Evolutionary conservation across 2,888 invertebrate species (phyloP), one percentile per base, ranked within the genome.

Genomic region (Parochlus steinenii): DNA sequence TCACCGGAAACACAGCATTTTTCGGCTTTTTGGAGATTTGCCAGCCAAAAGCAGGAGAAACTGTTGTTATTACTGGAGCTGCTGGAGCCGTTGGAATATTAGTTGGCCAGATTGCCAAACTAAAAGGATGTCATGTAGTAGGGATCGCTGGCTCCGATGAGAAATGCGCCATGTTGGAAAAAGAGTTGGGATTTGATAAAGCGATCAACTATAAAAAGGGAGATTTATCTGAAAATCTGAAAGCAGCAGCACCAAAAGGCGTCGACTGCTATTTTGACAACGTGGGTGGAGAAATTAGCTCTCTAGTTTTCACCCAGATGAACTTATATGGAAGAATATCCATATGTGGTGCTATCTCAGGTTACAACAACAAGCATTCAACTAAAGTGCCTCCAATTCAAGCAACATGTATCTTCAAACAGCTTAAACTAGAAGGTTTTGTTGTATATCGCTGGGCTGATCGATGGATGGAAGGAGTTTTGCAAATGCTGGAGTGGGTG

Each of bases 231-330:
- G 48, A 60, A 30, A 67, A 64, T 27, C 55, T 82, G 10, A 65
- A 64, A 41, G 58, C 69, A 51, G 60, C 55, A 33, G 75, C 76
- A 8, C 75, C 78, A 0, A 57, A 74, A n/a, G 78, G 78, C 3
- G 55, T 81, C 1, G 77, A 81, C 48, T 74, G 76, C 47, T 81
- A 74, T 47, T 81, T 79, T 48, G 81, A 81, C 50, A 81, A 80
- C 52, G 80, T 77, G 15, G 76, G 76, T 5, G 77, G 76, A 2
- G 67, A 69, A 43, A 59, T 74, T 6, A 70, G 72, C 27, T 64
- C 64, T 40, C 56, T 50, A 2, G 62, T 76, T 3, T 53, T 74
- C 3, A 57, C 63, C 15, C 66, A 68, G 43, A 76, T 77, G 75
- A 74, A 67, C 39, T 40, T 42, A 16, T 62, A 52, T 42, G 76